Base-by-base conservation (phyloP, 1,140 invertebrate genomes). In the Magallana angulata region DNA sequence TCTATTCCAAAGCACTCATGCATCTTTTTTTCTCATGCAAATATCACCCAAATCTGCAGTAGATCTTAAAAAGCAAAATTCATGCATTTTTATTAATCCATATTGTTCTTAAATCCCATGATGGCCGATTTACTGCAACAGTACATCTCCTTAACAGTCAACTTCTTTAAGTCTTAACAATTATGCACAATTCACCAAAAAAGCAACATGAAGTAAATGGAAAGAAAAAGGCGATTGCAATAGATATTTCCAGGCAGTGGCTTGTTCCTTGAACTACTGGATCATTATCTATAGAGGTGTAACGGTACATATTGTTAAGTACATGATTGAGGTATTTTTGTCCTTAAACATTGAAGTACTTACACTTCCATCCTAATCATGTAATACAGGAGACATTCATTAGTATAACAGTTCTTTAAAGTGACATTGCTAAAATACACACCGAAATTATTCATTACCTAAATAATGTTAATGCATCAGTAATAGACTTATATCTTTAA, bases 381-480 rank as follows among this genome's bases (percentile, higher is more conserved):
- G 24, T 30, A 76, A 76, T 76, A 76, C 68, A 76, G 68, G 18
- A 76, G 36, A 76, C 18, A 11, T 48, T 36, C 68, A 76, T 76
- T 24, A 76, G 68, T 30, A 30, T 76, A 64, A 64, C 60, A 7
- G 60, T 64, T 64, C 7, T n/a, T 18, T 64, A 64, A 16, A 16
- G 16, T 64, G 18, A 36, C 56, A 58, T 30, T 11, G 56, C 18
- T 16, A 64, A 64, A 16, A 1, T 7, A 64, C 36, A 48, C 2
- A 48, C 36, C 2, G 5, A 48, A 48, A 48, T 48, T 48, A 48
- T 48, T 48, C 36, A 48, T 48, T 3, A 48, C 36, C 36, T 2
- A 4, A 48, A 48, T 5, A 48, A 48, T 48, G 36, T 48, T 48
- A 48, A 48, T 48, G 36, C 36, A 48, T 48, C 36, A 48, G 36